Conservation (phyloP, 2,113 vertebrate genomes). For the Maccullochella peelii region DNA sequence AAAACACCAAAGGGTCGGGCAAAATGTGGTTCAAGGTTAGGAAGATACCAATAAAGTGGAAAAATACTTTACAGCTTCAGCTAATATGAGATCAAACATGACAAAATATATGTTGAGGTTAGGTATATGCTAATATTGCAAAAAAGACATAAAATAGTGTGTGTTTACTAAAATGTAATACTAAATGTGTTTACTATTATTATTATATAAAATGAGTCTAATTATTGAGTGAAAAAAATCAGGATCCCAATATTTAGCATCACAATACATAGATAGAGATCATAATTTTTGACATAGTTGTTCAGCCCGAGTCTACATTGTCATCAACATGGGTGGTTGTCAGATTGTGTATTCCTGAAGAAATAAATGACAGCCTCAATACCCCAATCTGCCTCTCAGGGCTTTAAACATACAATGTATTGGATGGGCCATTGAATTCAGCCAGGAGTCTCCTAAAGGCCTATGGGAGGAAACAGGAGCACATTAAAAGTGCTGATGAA, state of each 20-base stretch:
- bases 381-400: conserved; percentile 45
- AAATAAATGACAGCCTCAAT: conserved; percentile 49
- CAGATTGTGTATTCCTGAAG: conserved; percentile 43
- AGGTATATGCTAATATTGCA: background rate
- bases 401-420: conserved; percentile 46
- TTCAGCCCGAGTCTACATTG: conserved; percentile 28
- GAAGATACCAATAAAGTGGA: background rate
- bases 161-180: background rate
- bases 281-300: conserved; percentile 24
- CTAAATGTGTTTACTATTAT: background rate
- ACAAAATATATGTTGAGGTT: background rate
- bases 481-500: conserved; percentile 80
- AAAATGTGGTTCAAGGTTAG: background rate
- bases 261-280: conserved; percentile 22
- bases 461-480: conserved; percentile 70
- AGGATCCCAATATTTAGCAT: conserved; percentile 6
- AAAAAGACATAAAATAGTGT: background rate
- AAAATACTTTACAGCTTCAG: background rate
- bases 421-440: conserved; percentile 66
- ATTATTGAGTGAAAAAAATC: background rate
- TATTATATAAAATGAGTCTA: no score
- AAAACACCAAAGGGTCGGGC: background rate
- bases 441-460: conserved; percentile 56
- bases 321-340: conserved; percentile 38
- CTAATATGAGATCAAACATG: background rate